Evolutionary conservation across 2,888 invertebrate species (phyloP).

Genomic region (Andrena trimmerana): DNA sequence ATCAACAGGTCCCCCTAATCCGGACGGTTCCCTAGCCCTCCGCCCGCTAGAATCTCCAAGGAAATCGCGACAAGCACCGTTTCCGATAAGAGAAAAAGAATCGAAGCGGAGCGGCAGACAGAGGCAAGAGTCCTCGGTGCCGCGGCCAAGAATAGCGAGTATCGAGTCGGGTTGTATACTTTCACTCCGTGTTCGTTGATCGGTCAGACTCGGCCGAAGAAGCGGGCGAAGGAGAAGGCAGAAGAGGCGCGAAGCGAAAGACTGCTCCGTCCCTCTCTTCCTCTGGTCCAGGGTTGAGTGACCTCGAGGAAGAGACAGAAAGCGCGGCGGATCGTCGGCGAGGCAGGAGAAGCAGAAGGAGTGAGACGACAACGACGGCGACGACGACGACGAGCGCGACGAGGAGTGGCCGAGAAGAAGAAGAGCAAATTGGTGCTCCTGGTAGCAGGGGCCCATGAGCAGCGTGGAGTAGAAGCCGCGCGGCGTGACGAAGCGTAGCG

Average conservation of each 20-base stretch:
- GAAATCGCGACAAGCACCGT: not conserved
- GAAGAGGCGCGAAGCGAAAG: constrained; percentile 56
- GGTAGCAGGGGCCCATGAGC: constrained; percentile 87
- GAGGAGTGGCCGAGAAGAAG: constrained; percentile 87
- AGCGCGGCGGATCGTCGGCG: constrained; percentile 9
- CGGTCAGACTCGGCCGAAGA: constrained; percentile 41
- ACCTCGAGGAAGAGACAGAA: constrained; percentile 51
- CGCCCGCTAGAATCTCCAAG: not conserved
- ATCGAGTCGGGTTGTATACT: constrained; percentile 46
- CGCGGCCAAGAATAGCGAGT: constrained; percentile 15
- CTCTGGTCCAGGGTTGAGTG: constrained; percentile 63
- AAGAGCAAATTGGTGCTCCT: constrained; percentile 88
- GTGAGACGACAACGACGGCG: constrained; percentile 39
- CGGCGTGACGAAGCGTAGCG: constrained; percentile 73
- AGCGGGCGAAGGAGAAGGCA: constrained; percentile 53
- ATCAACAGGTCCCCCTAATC: constrained; percentile 11
- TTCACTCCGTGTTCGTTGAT: constrained; percentile 62
- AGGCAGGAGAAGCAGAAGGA: constrained; percentile 51
- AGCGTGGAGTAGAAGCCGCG: constrained; percentile 82
- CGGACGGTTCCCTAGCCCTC: constrained; percentile 22
- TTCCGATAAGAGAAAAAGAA: constrained; percentile 7
- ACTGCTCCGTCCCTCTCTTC: constrained; percentile 40
- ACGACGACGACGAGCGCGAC: constrained; percentile 84
- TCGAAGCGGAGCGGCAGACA: not conserved
- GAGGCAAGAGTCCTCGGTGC: constrained; percentile 28